Base-by-base conservation (phyloP, 2,888 invertebrate genomes). In the Leuctra nigra region DNA sequence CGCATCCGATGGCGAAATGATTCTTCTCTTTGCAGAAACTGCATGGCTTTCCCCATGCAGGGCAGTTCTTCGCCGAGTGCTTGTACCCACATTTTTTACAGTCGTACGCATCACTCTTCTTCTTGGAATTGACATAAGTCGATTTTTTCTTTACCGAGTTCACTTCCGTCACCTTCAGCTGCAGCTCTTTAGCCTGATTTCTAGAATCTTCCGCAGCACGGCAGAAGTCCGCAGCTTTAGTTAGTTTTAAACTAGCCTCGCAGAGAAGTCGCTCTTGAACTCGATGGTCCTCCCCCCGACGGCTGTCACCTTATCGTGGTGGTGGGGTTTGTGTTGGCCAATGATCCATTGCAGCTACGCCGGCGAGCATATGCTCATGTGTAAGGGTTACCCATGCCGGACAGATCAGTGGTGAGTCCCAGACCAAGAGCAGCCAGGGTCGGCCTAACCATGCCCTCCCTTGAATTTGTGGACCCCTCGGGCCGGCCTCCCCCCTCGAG, bases 31-130 rank as follows among this genome's bases (percentile, higher is more conserved):
- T 22, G n/a, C 46, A 46, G 2, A 14, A 23, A 2, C 2, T n/a
- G 16, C 46, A 46, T 11, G 2, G 4, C n/a, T 46, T 46, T 6
- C 46, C 46, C 2, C 6, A 23, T 11, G 46, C 46, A 3, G 46
- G 46, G 14, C 46, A 46, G 2, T n/a, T 4, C 4, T n/a, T 4
- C 2, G 13, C 4, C n/a, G 24, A 7, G 24, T 46, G 46, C 2
- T 16, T 7, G 16, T 46, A 46, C 2, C 46, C 23, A 24, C 46
- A 46, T 16, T 23, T 46, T 46, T 46, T 46, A 25, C 46, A 46
- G 6, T 7, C 6, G 29, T 29, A 29, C 29, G 6, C 11, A 6
- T 29, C n/a, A n/a, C n/a, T n/a, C n/a, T n/a, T n/a, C n/a, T n/a
- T n/a, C n/a, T n/a, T n/a, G n/a, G n/a, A n/a, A n/a, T n/a, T n/a